Percentiles rank a stretch among this genome's conserved stretches.
Conservation (phyloP, 30 jellyfish, hydroid and myxozoan genomes). For the Aurelia coerulea region DNA sequence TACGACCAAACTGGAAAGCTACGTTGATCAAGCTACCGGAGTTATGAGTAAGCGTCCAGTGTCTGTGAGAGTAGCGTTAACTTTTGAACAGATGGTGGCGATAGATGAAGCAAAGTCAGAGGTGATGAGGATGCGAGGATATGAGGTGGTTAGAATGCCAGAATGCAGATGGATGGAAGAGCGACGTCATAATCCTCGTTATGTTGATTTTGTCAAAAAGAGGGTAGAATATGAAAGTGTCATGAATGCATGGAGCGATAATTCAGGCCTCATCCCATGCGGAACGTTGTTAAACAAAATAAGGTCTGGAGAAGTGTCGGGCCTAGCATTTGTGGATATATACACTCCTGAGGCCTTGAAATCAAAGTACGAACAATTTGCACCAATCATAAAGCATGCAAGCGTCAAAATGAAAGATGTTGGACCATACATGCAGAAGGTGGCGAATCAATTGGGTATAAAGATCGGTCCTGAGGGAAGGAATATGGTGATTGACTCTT, state of each 20-base stretch:
- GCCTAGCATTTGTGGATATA: not conserved
- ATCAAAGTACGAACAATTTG: not conserved
- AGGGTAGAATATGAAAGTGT: no score
- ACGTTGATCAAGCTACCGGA: no score
- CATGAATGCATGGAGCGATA: not conserved
- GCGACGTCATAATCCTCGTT: not conserved
- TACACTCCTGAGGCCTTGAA: not conserved
- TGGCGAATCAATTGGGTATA: not conserved
- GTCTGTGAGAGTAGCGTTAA: no score
- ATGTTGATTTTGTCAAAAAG: no score
- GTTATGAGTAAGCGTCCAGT: no score
- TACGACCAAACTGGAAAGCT: not conserved
- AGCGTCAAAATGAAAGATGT: not conserved
- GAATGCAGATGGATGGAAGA: no score
- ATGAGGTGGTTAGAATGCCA: no score
- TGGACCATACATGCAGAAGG: conserved; percentile 4
- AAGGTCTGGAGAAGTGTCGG: not conserved
- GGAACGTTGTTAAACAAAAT: not conserved
- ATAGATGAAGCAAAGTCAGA: no score
- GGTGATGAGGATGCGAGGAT: no score
- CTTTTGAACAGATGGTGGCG: no score
- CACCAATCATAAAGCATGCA: conserved; percentile 29
- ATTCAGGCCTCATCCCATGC: not conserved
- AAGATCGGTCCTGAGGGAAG: not conserved
- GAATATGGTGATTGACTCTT: conserved; percentile 13